A percentile compares a stretch with the other conserved stretches of the same genome.
phyloP scores from a whole-genome alignment of 2,797 vertebrate genomes.

The Natrix natrix region DNA sequence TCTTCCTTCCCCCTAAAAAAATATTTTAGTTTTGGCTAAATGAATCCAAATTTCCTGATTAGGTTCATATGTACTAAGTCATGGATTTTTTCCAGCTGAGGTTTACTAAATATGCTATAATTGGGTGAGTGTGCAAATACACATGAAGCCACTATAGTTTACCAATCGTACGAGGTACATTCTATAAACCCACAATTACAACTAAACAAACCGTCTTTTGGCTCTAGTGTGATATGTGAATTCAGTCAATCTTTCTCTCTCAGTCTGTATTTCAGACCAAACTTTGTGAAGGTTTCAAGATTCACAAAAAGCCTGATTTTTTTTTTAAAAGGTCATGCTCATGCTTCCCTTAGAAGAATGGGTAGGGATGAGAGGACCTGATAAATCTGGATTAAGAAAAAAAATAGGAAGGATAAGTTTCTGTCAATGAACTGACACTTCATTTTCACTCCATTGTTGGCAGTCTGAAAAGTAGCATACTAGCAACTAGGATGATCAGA shows the following conservation, averaged over 20 bases:
- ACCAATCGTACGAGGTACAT: not conserved
- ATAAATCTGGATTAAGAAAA: constrained; percentile 83
- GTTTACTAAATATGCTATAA: not conserved
- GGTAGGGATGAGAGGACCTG: constrained; percentile 17
- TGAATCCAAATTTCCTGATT: not conserved
- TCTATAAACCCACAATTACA: not conserved
- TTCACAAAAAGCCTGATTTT: not conserved
- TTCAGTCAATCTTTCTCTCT: not conserved
- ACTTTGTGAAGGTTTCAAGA: not conserved
- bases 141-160: not conserved
- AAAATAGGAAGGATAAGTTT: constrained; percentile 79
- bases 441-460: constrained; percentile 87
- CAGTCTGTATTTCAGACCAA: not conserved
- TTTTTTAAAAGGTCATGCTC: not conserved
- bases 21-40: not conserved
- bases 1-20: not conserved
- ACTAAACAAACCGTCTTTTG: not conserved
- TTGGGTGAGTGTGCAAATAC: not conserved
- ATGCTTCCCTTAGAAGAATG: constrained; percentile 38
- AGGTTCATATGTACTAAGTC: not conserved
- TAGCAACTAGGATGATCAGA: constrained; percentile 91
- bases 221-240: not conserved
- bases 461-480: constrained; percentile 81
- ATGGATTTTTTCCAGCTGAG: not conserved
- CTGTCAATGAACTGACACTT: constrained; percentile 85